These are phyloP conservation scores for Chrysemys picta DNA, from an alignment of 2,113 vertebrate species.

Conservation along the genomic window DNA sequence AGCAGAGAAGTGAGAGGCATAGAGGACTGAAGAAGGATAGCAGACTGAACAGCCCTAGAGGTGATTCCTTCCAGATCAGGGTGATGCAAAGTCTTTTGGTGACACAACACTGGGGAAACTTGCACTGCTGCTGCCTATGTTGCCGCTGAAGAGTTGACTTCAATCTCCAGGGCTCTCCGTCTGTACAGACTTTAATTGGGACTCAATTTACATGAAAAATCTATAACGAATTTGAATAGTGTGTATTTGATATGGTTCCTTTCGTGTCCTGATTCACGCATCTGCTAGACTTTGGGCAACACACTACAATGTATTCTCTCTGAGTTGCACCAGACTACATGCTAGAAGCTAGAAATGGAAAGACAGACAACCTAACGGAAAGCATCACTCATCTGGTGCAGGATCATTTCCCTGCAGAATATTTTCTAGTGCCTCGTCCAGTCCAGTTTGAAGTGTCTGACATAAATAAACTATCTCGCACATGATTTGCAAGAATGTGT, in stretches of 20 bases:
- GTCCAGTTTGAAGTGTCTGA: background rate
- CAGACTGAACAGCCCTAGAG: background rate
- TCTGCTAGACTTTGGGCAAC: background rate
- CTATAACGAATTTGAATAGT: background rate
- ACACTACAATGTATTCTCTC: background rate
- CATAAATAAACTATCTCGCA: background rate
- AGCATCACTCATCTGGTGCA: background rate
- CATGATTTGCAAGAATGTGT: background rate
- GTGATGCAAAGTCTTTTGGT: background rate
- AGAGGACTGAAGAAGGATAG: background rate
- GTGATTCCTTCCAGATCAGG: background rate
- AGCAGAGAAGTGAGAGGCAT: background rate
- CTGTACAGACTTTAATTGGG: background rate
- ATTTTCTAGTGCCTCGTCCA: background rate
- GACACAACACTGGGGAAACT: background rate
- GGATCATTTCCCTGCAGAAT: background rate
- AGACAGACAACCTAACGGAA: background rate
- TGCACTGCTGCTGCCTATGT: background rate
- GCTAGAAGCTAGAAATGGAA: background rate
- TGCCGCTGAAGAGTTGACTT: background rate
- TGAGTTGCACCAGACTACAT: background rate
- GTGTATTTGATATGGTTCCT: background rate
- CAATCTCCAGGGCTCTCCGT: background rate
- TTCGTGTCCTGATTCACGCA: background rate
- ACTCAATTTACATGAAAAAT: background rate